Percentiles rank a stretch among this genome's conserved stretches.
Evolutionary conservation across 2,888 invertebrate species (phyloP).

Genomic region (Ornithoptera priamus): DNA sequence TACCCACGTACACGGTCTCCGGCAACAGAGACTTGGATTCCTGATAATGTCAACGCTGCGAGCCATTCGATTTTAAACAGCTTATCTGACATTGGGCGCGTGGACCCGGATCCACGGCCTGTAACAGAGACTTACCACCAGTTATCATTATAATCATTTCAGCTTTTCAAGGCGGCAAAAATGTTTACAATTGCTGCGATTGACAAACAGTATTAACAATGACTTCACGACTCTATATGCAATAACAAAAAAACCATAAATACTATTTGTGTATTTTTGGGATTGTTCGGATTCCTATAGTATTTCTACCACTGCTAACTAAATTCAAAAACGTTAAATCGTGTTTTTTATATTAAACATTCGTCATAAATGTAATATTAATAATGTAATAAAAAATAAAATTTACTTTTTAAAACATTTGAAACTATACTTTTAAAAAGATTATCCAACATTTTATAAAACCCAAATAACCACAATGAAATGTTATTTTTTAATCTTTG

Average conservation of each 20-base stretch:
- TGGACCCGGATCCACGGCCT: too few species aligned
- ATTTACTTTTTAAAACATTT: too few species aligned
- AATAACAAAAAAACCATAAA: neutral
- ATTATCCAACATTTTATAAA: neutral
- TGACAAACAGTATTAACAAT: constrained; percentile 15
- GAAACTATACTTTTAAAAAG: neutral
- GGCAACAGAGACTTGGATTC: too few species aligned
- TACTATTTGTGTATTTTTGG: constrained; percentile 2
- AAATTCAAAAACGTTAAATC: neutral
- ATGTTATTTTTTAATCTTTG: constrained; percentile 2
- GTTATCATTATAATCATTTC: too few species aligned
- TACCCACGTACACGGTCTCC: too few species aligned
- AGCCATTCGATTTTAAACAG: too few species aligned
- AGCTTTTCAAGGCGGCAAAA: neutral
- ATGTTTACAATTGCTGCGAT: neutral
- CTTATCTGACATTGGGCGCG: too few species aligned
- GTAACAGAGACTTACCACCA: too few species aligned
- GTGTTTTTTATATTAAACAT: neutral
- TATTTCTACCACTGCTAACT: too few species aligned
- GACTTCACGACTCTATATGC: neutral
- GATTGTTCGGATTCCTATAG: neutral
- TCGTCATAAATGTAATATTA: neutral
- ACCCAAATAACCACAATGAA: neutral
- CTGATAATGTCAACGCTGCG: too few species aligned
- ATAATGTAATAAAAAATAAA: too few species aligned